Evolutionary conservation across 2,113 vertebrate species (phyloP), one percentile per base, ranked within the genome.

Genomic region (Bettongia penicillata): DNA sequence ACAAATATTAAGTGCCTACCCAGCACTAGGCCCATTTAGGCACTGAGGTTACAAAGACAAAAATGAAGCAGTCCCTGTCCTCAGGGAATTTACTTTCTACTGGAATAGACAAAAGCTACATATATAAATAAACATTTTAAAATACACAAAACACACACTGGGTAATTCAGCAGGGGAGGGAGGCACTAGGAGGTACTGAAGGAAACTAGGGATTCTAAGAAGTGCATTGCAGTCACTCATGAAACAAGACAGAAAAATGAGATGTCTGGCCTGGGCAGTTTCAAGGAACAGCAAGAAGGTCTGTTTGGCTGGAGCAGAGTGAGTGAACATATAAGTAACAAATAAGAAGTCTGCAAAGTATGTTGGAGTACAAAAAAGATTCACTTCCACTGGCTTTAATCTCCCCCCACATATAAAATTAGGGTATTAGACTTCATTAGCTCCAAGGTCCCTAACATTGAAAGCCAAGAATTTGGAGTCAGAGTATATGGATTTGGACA

Each of bases 381-480:
- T 68, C 31, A 37, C 31, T 31, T 68, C 61, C 28, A 68, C 14
- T 57, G 52, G 26, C 12, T 93, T 95, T 93, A 94, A 43, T 77
- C 93, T 94, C n/a, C 55, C n/a, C 55, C 77, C 91, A 25, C 51
- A 50, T 84, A 50, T 52, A 57, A 93, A 94, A 92, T 31, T 4
- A 92, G 68, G 4, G 47, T 24, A 9, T 53, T n/a, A 50, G 47
- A 92, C 3, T 95, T 96, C 51, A 50, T 25, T 51, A 93, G 94
- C 96, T 55, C 51, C 51, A 91, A 93, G 57, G 28, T 68, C 28
- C 57, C 57, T 31, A 10, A 10, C 10, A 31, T 61, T 28, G 3
- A 61, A 31, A 31, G 57, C 57, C 37, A 68, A 31, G 10, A 57
- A 68, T 68, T 16, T 68, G 31, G 28, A 68, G 57, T 37, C 28